Conservation (phyloP, 2,113 vertebrate genomes). For the Takifugu flavidus region DNA sequence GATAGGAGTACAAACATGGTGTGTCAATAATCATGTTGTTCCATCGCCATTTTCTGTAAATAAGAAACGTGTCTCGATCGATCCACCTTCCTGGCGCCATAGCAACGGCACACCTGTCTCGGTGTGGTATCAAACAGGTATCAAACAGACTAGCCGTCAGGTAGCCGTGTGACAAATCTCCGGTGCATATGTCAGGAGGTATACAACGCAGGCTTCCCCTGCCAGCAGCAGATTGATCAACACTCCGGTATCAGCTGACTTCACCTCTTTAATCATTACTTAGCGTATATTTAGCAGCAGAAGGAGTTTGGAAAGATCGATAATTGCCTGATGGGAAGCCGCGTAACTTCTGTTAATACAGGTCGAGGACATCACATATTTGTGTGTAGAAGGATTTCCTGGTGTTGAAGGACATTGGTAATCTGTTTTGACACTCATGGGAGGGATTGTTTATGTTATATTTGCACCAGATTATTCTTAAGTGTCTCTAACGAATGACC, state of each 20-base stretch:
- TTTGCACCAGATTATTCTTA: too few relatives aligned
- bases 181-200: too few relatives aligned
- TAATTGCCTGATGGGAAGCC: slow-evolving; percentile 16
- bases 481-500: too few relatives aligned
- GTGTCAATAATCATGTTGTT: slow-evolving; percentile 35
- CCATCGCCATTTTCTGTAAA: slow-evolving; percentile 27
- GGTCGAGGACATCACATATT: slow-evolving; percentile 2
- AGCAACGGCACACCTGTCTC: neutral
- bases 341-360: slow-evolving; percentile 21
- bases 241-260: slow-evolving; percentile 20
- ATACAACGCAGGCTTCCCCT: too few relatives aligned
- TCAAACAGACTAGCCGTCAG: neutral
- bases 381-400: neutral
- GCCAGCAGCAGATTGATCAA: slow-evolving; percentile 19
- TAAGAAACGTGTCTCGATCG: slow-evolving; percentile 18
- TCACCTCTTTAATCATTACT: slow-evolving; percentile 29
- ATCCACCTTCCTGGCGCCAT: neutral
- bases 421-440: neutral
- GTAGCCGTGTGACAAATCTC: neutral
- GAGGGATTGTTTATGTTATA: too few relatives aligned
- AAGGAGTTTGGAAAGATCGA: slow-evolving; percentile 57
- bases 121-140: neutral
- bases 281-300: slow-evolving; percentile 49
- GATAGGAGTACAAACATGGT: neutral
- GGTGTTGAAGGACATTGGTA: slow-evolving; percentile 17